These are phyloP conservation scores for Blastobasis adustella DNA, from an alignment of 2,888 invertebrate genomes.

Conservation along the genomic window DNA sequence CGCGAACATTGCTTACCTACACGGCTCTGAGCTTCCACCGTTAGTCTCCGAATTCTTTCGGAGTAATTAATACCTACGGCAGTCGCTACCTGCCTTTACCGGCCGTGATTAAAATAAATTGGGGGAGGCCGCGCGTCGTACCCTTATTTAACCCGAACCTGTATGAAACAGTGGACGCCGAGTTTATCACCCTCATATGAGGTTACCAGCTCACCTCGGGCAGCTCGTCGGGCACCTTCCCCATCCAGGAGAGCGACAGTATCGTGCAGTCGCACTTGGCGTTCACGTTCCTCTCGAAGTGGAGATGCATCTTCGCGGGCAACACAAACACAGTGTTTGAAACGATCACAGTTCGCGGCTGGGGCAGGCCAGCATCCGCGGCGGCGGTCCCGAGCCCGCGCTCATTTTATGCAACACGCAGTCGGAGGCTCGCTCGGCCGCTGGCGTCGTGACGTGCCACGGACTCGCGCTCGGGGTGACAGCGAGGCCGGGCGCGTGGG, in stretches of 20 bases:
- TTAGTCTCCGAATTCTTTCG: no score
- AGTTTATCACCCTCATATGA: no score
- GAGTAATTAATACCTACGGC: no score
- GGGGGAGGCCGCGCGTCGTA: no score
- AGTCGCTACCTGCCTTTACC: no score
- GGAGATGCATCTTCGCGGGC: slow-evolving; percentile 87
- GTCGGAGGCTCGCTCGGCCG: slow-evolving; percentile 10
- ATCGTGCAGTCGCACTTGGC: slow-evolving; percentile 97
- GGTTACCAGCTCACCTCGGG: slow-evolving; percentile 84
- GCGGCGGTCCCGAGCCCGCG: slow-evolving; percentile 6
- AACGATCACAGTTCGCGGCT: background rate
- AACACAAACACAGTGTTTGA: background rate
- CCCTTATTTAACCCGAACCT: no score
- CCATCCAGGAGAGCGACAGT: slow-evolving; percentile 98
- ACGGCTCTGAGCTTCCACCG: no score
- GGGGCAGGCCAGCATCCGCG: no score
- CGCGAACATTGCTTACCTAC: no score
- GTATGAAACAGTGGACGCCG: no score
- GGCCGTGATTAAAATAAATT: no score
- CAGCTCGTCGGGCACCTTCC: slow-evolving; percentile 95
- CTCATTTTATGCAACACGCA: slow-evolving; percentile 32
- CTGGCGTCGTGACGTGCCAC: background rate
- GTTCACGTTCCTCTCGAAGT: slow-evolving; percentile 94
- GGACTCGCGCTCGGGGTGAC: background rate
- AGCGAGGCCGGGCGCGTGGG: slow-evolving; percentile 3